phyloP scores from a whole-genome alignment of 1,140 invertebrate genomes.

The Sarcophaga bullata region DNA sequence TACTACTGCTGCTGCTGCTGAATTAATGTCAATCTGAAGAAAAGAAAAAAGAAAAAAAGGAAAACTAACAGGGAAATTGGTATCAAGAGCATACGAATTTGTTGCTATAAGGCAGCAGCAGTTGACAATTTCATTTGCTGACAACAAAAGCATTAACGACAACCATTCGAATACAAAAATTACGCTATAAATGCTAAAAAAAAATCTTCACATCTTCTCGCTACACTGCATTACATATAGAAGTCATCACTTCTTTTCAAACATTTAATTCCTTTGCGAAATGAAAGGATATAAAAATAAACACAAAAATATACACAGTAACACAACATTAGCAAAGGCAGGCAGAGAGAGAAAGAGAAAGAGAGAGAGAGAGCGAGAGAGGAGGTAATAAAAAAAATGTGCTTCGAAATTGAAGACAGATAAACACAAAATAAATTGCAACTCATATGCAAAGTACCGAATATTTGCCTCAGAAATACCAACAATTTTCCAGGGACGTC shows the following conservation, averaged over 20 bases:
- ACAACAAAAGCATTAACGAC: slow-evolving; percentile 26
- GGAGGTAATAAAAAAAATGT: not conserved
- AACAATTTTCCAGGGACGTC: too few relatives aligned
- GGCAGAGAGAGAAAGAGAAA: too few relatives aligned
- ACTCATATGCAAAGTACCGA: slow-evolving; percentile 2
- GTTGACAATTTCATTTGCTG: slow-evolving; percentile 26
- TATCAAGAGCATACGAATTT: slow-evolving; percentile 9
- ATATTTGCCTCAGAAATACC: too few relatives aligned
- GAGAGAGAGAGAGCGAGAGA: too few relatives aligned
- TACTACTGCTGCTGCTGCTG: not conserved
- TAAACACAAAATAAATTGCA: slow-evolving; percentile 24
- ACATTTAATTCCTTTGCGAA: not conserved
- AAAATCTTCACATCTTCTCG: not conserved
- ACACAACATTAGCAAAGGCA: too few relatives aligned
- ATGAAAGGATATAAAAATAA: not conserved
- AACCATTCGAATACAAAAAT: slow-evolving; percentile 11
- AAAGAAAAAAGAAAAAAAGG: not conserved
- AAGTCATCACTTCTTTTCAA: not conserved
- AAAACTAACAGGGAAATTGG: not conserved
- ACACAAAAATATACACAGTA: not conserved
- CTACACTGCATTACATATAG: not conserved
- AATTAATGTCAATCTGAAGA: not conserved
- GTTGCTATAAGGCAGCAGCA: not conserved
- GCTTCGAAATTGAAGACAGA: slow-evolving; percentile 10
- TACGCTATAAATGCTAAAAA: slow-evolving; percentile 17